Evolutionary conservation across 2,113 vertebrate genomes (phyloP), one percentile per base, ranked within the genome.

Genomic region (Numida meleagris): DNA sequence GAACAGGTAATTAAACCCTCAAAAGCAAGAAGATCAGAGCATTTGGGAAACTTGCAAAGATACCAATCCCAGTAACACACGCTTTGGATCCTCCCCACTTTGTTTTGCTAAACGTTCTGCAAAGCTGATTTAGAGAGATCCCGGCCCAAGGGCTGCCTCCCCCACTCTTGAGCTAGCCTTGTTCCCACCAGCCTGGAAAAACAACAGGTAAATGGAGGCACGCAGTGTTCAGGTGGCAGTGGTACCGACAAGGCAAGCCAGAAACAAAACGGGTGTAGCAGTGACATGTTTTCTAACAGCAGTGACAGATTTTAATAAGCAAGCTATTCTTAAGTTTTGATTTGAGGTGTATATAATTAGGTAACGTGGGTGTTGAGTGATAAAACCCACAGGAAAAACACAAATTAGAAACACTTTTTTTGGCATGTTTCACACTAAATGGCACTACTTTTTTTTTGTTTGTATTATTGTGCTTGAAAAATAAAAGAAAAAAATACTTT

Each of bases 301-400:
- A 51, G 2, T 86, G 92, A 82, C 93, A 96, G 88, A 70, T 84
- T 84, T 88, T 93, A 94, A 95, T 96, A 86, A 93, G 92, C 92
- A 91, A 93, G 82, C 71, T 94, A 90, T 85, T 89, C 94, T 88
- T 34, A 73, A 77, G 82, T 77, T 95, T 89, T 84, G 74, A 94
- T 92, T 85, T 81, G 93, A 95, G 94, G 89, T 94, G 79, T 80
- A 46, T 94, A 91, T 95, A 96, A 95, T 95, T 96, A 95, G 94
- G 90, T 58, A 58, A 86, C 0, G 90, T 96, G 73, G 94, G 94
- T 1, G 80, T 46, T 78, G 81, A 94, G 92, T 94, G 94, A 94
- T 90, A 79, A 96, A 96, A 88, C 82, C 85, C 89, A 90, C 89
- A 86, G 80, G 93, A 95, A 96, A 94, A 46, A 95, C 75, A 96